phyloP scores from a whole-genome alignment of 2,888 invertebrate species.

The Diarsia brunnea region DNA sequence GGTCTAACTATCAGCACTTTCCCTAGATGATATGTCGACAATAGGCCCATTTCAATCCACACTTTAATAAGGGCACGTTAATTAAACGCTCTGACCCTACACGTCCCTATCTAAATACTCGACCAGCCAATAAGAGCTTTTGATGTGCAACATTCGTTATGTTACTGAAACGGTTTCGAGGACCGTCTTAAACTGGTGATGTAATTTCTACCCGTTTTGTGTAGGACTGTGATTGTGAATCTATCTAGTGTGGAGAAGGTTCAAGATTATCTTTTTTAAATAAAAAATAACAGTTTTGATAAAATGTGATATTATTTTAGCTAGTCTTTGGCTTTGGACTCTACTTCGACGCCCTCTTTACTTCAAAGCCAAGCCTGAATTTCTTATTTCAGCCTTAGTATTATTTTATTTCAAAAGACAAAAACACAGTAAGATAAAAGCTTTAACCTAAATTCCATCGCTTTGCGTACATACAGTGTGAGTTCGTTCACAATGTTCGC shows the following conservation, averaged over 20 bases:
- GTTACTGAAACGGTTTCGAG: conserved; percentile 35
- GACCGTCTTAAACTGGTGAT: conserved; percentile 59
- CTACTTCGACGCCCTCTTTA: neutral
- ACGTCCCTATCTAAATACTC: conserved; percentile 54
- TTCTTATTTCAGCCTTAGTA: neutral
- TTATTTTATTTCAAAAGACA: neutral
- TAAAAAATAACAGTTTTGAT: neutral
- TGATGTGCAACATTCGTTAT: conserved; percentile 55
- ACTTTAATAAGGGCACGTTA: conserved; percentile 65
- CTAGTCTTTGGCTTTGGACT: neutral
- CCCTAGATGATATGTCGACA: conserved; percentile 42
- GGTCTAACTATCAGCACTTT: conserved; percentile 28
- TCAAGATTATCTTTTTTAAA: neutral
- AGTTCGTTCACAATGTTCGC: conserved; percentile 57
- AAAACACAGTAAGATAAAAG: neutral
- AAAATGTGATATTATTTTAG: neutral
- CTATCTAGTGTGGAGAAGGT: neutral
- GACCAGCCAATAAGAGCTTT: conserved; percentile 58
- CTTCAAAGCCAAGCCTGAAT: neutral
- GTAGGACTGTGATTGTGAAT: conserved; percentile 55
- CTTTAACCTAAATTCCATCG: neutral
- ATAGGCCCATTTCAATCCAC: conserved; percentile 55
- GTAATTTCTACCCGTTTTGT: conserved; percentile 52
- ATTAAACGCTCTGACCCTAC: conserved; percentile 62
- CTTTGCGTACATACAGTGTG: conserved; percentile 50